Base-by-base conservation (phyloP, 2,797 vertebrate species). In the Chloroceryle inda region DNA sequence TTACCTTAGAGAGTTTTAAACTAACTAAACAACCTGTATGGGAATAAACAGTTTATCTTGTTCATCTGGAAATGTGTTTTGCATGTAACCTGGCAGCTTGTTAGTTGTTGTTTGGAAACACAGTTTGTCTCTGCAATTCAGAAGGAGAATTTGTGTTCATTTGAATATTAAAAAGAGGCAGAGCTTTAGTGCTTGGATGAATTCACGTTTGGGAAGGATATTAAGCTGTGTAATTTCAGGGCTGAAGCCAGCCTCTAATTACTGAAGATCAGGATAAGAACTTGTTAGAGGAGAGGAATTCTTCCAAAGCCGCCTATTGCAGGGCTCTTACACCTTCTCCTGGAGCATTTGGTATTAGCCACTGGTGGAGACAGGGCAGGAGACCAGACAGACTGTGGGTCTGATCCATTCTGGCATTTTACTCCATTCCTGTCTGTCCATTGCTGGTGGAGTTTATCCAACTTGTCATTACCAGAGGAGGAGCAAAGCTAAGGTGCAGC, bases 231-330 rank as follows among this genome's bases (percentile, higher is more conserved):
- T 89, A 78, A 84, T 92, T 88, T 71, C 93, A 71, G 85, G 63
- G 85, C 85, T 92, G 92, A 63, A 87, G 91, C 76, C 82, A 16
- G 67, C 55, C 73, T 88, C 77, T 94, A 68, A 95, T 93, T 89
- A 38, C 42, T 38, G 77, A 85, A n/a, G 94, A 63, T 63, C 76
- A 52, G 69, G 76, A 38, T 40, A 73, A 94, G 90, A 71, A 85
- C 90, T 77, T 52, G 66, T 56, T 53, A n/a, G 88, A 47, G 83
- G 42, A 95, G 91, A 50, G 79, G 47, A 87, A 44, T n/a, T 42
- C 71, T 94, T 13, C 24, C 88, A n/a, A 49, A 58, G 72, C 78
- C 77, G 91, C 56, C 52, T 55, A 0, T 22, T 12, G 50, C 81
- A 50, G 68, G 64, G 89, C 52, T 88, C 75, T 44, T 26, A 17